Evolutionary conservation across 1,140 invertebrate genomes (phyloP).

Genomic region (Drosophila trapezifrons): DNA sequence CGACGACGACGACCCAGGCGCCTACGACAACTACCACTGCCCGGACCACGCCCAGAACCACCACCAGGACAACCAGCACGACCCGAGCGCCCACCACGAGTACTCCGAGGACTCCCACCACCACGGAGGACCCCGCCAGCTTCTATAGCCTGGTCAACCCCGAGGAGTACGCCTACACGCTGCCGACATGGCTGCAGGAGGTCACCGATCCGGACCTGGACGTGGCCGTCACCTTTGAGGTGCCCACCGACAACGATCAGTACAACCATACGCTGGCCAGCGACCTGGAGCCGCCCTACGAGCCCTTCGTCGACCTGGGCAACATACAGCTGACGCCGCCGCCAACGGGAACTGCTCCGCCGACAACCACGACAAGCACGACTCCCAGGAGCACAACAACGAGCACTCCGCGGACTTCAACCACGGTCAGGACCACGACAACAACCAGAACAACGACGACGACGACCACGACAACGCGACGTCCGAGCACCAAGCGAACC

Average conservation of each 20-base stretch:
- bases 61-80: constrained; percentile 35
- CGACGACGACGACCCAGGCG: constrained; percentile 21
- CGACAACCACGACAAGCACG: constrained; percentile 21
- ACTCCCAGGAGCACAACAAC: constrained; percentile 44
- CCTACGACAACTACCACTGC: neutral
- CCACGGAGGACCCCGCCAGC: constrained; percentile 60
- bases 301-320: constrained; percentile 73
- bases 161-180: constrained; percentile 71
- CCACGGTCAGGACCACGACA: constrained; percentile 60
- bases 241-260: constrained; percentile 73
- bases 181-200: constrained; percentile 74
- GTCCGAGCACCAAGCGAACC: constrained; percentile 38
- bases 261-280: constrained; percentile 71
- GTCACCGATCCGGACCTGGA: constrained; percentile 80
- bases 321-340: constrained; percentile 71
- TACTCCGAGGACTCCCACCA: constrained; percentile 8
- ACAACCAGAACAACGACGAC: constrained; percentile 32
- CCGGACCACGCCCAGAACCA: constrained; percentile 33
- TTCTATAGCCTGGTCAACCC: constrained; percentile 54
- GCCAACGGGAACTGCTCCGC: neutral
- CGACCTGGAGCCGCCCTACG: constrained; percentile 72
- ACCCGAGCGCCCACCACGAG: constrained; percentile 44
- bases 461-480: constrained; percentile 61
- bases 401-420: constrained; percentile 26
- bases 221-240: constrained; percentile 76